Evolutionary conservation across 2,113 vertebrate species (phyloP).

Genomic region (Corythornis cristatus): DNA sequence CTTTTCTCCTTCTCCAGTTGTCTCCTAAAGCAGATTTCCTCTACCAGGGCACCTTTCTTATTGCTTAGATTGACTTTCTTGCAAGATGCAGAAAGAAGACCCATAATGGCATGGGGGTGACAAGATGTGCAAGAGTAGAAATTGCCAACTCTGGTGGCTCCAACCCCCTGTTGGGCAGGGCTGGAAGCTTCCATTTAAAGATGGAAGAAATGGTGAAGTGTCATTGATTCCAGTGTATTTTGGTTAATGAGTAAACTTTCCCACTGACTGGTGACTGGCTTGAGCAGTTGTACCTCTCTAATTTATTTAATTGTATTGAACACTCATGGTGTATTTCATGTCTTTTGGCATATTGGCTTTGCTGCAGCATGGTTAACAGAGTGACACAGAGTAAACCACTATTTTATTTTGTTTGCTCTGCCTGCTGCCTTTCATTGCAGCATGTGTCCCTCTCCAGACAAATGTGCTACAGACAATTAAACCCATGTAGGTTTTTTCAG

Average conservation of each 20-base stretch:
- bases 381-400: neutral
- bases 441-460: neutral
- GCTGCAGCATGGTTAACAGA: neutral
- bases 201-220: neutral
- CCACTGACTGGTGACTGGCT: neutral
- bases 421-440: neutral
- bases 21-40: constrained; percentile 28
- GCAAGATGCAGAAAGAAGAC: neutral
- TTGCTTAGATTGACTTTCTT: neutral
- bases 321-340: neutral
- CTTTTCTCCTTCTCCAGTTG: neutral
- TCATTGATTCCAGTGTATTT: neutral
- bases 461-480: neutral
- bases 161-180: neutral
- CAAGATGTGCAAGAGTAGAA: neutral
- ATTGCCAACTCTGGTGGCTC: neutral
- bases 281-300: neutral
- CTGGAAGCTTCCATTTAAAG: constrained; percentile 12
- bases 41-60: neutral
- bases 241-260: neutral
- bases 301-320: neutral
- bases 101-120: neutral
- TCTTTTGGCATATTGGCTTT: neutral
- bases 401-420: neutral
- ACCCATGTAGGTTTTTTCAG: neutral